Evolutionary conservation across 2,113 vertebrate species (phyloP).

Genomic region (Aphyosemion australe): DNA sequence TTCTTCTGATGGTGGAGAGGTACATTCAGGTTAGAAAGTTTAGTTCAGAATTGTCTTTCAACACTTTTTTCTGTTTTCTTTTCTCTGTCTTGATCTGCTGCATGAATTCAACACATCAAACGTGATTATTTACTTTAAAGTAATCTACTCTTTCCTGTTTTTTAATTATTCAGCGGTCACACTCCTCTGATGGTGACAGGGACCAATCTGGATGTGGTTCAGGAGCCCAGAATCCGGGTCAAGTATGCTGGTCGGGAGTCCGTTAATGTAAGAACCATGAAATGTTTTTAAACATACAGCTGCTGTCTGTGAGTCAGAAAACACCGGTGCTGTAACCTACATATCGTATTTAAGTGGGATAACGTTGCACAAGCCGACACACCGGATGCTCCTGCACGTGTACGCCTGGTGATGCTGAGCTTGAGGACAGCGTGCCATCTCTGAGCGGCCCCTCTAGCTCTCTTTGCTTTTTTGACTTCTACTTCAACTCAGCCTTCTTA

Average conservation of each 20-base stretch:
- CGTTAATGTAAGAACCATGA: conserved; percentile 86
- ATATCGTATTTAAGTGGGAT: neutral
- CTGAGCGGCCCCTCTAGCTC: conserved; percentile 37
- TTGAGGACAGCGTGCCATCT: conserved; percentile 24
- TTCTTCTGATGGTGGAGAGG: conserved; percentile 14
- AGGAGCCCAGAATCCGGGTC: conserved; percentile 93
- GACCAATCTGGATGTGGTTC: conserved; percentile 95
- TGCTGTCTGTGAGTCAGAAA: too few species aligned
- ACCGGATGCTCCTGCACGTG: conserved; percentile 18
- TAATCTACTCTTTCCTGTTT: neutral
- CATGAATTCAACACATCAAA: neutral
- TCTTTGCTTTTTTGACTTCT: conserved; percentile 29
- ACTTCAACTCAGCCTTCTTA: conserved; percentile 41
- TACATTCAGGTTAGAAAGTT: conserved; percentile 30
- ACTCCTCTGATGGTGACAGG: conserved; percentile 91
- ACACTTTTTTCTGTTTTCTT: neutral
- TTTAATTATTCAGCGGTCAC: conserved; percentile 85
- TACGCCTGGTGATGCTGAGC: conserved; percentile 40
- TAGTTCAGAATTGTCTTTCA: conserved; percentile 18
- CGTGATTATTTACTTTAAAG: too few species aligned
- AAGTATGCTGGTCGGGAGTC: conserved; percentile 93
- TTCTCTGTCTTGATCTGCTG: neutral
- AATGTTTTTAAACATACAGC: too few species aligned
- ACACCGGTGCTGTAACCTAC: neutral
- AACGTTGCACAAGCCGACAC: conserved; percentile 15